Base-by-base conservation (phyloP, 2,113 vertebrate species). In the Bufo gargarizans region DNA sequence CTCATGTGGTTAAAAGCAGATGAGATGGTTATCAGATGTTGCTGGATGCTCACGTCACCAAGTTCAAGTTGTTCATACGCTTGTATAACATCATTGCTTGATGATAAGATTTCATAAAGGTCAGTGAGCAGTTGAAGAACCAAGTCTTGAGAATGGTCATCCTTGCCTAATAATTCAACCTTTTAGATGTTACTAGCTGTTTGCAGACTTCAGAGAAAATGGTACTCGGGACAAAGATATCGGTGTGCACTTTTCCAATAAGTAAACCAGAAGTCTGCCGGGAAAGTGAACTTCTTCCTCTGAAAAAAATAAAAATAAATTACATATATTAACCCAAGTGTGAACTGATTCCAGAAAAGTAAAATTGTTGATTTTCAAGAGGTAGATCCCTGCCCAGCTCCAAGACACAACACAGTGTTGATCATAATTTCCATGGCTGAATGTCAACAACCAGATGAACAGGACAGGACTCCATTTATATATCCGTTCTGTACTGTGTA, bases 161-260 rank as follows among this genome's bases (percentile, higher is more conserved):
- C 76, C 77, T 72, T 82, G 65, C 67, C 33, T 12, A 86, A 20
- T 17, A 47, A 6, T 65, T 82, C 88, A 22, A 45, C 16, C 12
- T 69, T 69, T 33, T 84, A 19, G 63, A 81, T 7, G 16, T 11
- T 16, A 89, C 56, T 43, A 86, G 84, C 56, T 53, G 56, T n/a
- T 77, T 86, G 78, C 84, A 89, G 63, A 56, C 63, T n/a, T 65
- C 17, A 49, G 82, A 56, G 59, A 67, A 76, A 2, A 47, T 80
- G 6, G 22, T 53, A 71, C 74, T 67, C 2, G 33, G 47, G 71
- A 72, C 12, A 10, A 50, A 67, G 1, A 7, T 8, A 1, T 71
- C 86, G 11, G 53, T 65, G 59, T 33, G 63, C 86, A 58, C 85
- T 79, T 33, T 33, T 33, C 33, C 33, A 33, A 33, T 33, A 33